Evolutionary conservation across 2,888 invertebrate genomes (phyloP), one percentile per base, ranked within the genome.

Genomic region (Xanthorhoe designata): DNA sequence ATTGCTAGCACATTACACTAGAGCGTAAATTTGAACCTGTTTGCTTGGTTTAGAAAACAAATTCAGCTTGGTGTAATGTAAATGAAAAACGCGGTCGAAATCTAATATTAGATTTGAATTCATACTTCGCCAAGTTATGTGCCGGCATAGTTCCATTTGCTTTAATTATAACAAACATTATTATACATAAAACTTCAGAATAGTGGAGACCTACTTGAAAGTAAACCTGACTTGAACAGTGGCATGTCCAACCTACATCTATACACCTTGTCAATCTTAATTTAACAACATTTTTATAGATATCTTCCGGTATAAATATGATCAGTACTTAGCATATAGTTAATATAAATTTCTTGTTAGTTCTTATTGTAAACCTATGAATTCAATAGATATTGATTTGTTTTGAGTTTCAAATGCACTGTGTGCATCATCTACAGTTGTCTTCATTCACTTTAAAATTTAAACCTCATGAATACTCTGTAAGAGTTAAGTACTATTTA

Each of bases 401-500:
- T 47, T 47, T 47, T 15, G 29, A 61, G n/a, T 47, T 54, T 54
- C 47, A 15, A 32, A 45, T 29, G 60, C 32, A 29, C 18, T 47
- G 15, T 7, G 8, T 45, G 59, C 42, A 29, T 51, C 17, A 38
- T 47, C 35, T n/a, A 17, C 6, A 29, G 58, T 55, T 32, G 35
- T 35, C 35, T 54, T 54, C 13, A 32, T 53, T 53, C 15, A 35
- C 42, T 42, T 24, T 47, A 50, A 19, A 50, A 50, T 18, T 19
- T 32, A 35, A 63, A 58, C 57, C 29, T 45, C 45, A 47, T 42
- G 38, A 42, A 42, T 68, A 47, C 55, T 54, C 47, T 35, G 57
- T 61, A 57, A 49, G 66, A 69, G 35, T 57, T 62, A n/a, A n/a
- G n/a, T n/a, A 45, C 35, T 52, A 61, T 63, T 62, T 63, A 68